Base-by-base conservation (phyloP, 2,888 invertebrate genomes). In the Tricholauxania praeusta region DNA sequence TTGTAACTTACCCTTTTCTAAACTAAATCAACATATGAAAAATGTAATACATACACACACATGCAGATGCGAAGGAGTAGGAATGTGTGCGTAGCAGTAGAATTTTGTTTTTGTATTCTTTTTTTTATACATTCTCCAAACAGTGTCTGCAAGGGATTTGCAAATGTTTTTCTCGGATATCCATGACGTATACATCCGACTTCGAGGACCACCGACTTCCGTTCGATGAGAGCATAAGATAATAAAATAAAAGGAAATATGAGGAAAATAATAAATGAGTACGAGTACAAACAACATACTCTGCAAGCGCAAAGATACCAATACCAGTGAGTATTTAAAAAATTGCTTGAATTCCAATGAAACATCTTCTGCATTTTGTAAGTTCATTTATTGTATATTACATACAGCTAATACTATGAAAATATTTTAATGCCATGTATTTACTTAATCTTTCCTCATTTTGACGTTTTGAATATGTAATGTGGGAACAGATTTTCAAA, bases 101-200 rank as follows among this genome's bases (percentile, higher is more conserved):
- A 39, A 5, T 39, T 10, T 39, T 39, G 39, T 39, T 39, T 10
- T 39, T 39, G 39, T 39, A 39, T 39, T 10, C 2, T 8, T 39
- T 7, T 39, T 39, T 39, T 39, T 10, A 39, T 2, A 39, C 39
- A 1, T 39, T 39, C 39, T 7, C 39, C 39, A 10, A 32, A 28
- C 52, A 52, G 52, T 10, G 5, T n/a, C 28, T 66, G 12, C 48
- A 39, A 17, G 63, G 48, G 32, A 63, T 48, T 63, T 63, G 32
- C 48, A 48, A 63, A 39, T 32, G 19, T 19, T 63, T 48, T 53
- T 14, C n/a, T 10, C 52, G 52, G 65, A 66, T 66, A 66, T 51
- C 51, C 17, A 15, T 17, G 63, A 47, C 48, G 63, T 63, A 19
- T 22, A 52, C 52, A 51, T 66, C 65, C 65, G 52, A 39, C 39